Conservation (phyloP, 1,140 invertebrate species). For the Drosophila eugracilis region DNA sequence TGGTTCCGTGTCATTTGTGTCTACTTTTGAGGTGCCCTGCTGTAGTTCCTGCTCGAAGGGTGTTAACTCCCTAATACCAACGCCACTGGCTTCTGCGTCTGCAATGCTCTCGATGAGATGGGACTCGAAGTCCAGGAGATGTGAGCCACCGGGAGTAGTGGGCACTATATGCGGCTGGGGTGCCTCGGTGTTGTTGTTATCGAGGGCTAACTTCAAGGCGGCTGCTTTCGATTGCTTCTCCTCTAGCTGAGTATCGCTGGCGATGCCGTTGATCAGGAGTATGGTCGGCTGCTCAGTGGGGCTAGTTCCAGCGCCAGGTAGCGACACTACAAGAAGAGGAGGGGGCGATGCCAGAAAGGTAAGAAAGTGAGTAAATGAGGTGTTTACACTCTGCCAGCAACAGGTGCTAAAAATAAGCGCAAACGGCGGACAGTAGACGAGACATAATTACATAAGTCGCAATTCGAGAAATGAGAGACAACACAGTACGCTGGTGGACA, state of each 20-base stretch:
- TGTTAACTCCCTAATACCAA: slow-evolving; percentile 77
- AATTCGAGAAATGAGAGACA: slow-evolving; percentile 23
- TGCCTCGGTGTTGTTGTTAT: slow-evolving; percentile 47
- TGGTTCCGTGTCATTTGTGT: slow-evolving; percentile 50
- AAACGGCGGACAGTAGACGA: slow-evolving; percentile 50
- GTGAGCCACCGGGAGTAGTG: slow-evolving; percentile 65
- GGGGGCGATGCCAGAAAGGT: background rate
- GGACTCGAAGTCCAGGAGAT: slow-evolving; percentile 79
- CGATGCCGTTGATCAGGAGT: slow-evolving; percentile 75
- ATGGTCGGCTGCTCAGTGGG: slow-evolving; percentile 79
- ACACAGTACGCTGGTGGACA: slow-evolving; percentile 10
- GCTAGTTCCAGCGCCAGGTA: slow-evolving; percentile 79
- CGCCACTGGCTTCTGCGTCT: slow-evolving; percentile 55
- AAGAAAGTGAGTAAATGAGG: slow-evolving; percentile 17
- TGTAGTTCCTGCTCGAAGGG: slow-evolving; percentile 75
- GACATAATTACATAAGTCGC: slow-evolving; percentile 58
- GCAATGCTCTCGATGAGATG: slow-evolving; percentile 79
- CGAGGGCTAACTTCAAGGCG: slow-evolving; percentile 51
- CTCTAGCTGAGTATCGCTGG: slow-evolving; percentile 57
- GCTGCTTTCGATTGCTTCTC: slow-evolving; percentile 41
- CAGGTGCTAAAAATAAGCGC: slow-evolving; percentile 79
- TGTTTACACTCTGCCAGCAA: slow-evolving; percentile 50
- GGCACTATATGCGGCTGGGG: slow-evolving; percentile 23
- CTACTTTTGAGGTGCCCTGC: slow-evolving; percentile 72
- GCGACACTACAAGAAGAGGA: slow-evolving; percentile 66